A percentile compares a stretch with the other conserved stretches of the same genome.
Conservation (phyloP, 2,797 vertebrate species). For the Eutrigla gurnardus region DNA sequence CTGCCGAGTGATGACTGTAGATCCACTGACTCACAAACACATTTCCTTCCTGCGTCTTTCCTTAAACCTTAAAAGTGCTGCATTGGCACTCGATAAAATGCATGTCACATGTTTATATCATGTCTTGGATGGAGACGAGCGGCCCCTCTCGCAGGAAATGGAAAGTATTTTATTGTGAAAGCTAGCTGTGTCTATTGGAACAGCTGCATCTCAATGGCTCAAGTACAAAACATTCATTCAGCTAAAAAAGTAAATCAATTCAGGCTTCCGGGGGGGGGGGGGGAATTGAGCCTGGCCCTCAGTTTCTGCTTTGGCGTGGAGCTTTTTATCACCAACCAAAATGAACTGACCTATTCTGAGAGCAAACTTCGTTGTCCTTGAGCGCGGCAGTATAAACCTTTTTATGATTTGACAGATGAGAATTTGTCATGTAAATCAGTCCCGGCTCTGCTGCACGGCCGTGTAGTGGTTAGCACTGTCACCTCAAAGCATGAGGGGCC, state of each 20-base stretch:
- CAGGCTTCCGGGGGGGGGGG: conserved; percentile 27
- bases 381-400: conserved; percentile 10
- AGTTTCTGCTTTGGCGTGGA: conserved; percentile 18
- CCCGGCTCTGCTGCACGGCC: too few relatives aligned
- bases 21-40: conserved; percentile 37
- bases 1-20: conserved; percentile 2
- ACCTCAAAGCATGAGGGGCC: too few relatives aligned
- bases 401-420: conserved; percentile 45
- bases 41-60: conserved; percentile 16
- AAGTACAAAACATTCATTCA: conserved; percentile 56
- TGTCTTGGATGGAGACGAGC: conserved; percentile 15
- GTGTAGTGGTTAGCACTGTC: too few relatives aligned
- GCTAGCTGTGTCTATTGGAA: conserved; percentile 31
- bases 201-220: conserved; percentile 52
- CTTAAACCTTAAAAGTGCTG: conserved; percentile 28
- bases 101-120: conserved; percentile 16
- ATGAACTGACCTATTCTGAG: conserved; percentile 3
- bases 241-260: conserved; percentile 26
- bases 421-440: conserved; percentile 48
- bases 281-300: conserved; percentile 28
- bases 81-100: conserved; percentile 4
- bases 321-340: conserved; percentile 26
- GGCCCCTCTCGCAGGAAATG: conserved; percentile 27
- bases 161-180: conserved; percentile 37
- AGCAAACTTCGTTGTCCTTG: conserved; percentile 51